phyloP scores from a whole-genome alignment of 2,888 invertebrate genomes.

The Lasiommata megera region DNA sequence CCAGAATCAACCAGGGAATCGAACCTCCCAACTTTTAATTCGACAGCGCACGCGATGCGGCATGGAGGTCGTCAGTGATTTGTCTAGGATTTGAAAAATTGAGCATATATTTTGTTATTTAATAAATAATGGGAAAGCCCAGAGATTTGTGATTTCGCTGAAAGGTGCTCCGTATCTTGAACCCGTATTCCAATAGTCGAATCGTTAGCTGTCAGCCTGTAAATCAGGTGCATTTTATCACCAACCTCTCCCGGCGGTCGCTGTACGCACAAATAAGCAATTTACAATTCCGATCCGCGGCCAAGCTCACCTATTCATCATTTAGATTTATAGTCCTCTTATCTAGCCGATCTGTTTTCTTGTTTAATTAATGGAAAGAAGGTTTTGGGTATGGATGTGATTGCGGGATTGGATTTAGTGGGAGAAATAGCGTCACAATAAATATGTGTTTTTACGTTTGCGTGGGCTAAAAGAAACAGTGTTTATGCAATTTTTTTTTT shows the following conservation, averaged over 20 bases:
- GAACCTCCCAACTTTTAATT: too few relatives aligned
- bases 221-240: constrained; percentile 24
- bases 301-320: constrained; percentile 68
- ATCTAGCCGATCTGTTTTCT: constrained; percentile 74
- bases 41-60: too few relatives aligned
- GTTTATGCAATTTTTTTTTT: too few relatives aligned
- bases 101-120: too few relatives aligned
- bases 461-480: too few relatives aligned
- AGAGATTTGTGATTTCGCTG: background rate
- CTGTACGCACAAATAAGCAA: constrained; percentile 33
- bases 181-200: background rate
- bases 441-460: too few relatives aligned
- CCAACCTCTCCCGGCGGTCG: constrained; percentile 1
- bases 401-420: constrained; percentile 16
- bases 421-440: too few relatives aligned
- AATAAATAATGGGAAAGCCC: too few relatives aligned
- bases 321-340: constrained; percentile 77
- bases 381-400: constrained; percentile 44
- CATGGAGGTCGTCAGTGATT: too few relatives aligned
- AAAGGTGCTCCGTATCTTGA: background rate
- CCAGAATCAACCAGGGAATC: too few relatives aligned
- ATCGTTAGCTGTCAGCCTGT: constrained; percentile 5
- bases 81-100: too few relatives aligned
- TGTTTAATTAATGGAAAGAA: constrained; percentile 77
- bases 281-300: constrained; percentile 31